Percentiles rank a stretch among this genome's conserved stretches.
Conservation (phyloP, 2,888 invertebrate genomes). For the Chydorus sphaericus region DNA sequence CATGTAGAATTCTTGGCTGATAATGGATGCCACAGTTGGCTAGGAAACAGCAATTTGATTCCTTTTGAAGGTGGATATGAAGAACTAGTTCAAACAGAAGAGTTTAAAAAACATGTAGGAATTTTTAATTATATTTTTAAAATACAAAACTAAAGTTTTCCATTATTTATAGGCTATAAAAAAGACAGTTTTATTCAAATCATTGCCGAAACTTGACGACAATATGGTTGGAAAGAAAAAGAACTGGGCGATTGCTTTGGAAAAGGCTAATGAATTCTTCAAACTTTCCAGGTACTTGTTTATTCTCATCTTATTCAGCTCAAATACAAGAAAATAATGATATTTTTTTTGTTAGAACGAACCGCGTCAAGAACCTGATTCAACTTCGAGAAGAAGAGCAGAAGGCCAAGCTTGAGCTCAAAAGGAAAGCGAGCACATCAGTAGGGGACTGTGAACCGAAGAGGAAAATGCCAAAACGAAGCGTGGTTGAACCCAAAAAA, state of each 20-base stretch:
- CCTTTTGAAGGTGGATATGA: conserved; percentile 47
- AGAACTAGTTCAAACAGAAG: conserved; percentile 38
- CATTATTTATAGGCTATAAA: too few relatives aligned
- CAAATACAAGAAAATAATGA: background rate
- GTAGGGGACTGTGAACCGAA: background rate
- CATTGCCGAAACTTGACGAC: too few relatives aligned
- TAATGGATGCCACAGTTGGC: conserved; percentile 67
- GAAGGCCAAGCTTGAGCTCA: too few relatives aligned
- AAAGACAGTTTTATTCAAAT: too few relatives aligned
- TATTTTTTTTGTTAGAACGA: too few relatives aligned
- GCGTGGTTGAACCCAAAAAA: background rate
- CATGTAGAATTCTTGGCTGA: conserved; percentile 84
- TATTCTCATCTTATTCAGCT: background rate
- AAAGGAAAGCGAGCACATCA: too few relatives aligned
- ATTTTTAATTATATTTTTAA: conserved; percentile 3
- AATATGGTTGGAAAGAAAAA: too few relatives aligned
- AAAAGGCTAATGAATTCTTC: conserved; percentile 54
- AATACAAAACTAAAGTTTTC: background rate
- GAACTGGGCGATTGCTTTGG: conserved; percentile 54
- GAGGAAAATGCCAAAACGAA: too few relatives aligned
- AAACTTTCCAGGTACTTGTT: conserved; percentile 21
- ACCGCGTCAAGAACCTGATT: background rate
- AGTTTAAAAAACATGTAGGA: conserved; percentile 36
- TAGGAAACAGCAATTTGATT: conserved; percentile 43
- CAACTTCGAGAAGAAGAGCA: background rate